phyloP scores from a whole-genome alignment of 2,113 vertebrate genomes.

The Thalassoma bifasciatum region DNA sequence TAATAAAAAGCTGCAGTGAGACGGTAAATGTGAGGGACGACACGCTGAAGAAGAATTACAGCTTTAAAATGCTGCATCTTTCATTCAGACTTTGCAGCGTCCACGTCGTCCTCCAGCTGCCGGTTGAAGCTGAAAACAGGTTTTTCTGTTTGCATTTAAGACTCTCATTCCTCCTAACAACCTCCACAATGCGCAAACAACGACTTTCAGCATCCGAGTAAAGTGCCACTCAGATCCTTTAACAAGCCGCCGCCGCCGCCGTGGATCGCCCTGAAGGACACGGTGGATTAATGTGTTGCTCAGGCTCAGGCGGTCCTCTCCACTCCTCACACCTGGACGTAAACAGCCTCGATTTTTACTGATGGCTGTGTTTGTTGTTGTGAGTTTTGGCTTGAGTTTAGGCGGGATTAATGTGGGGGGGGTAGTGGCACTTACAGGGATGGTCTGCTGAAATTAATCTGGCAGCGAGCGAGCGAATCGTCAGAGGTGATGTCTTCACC shows the following conservation, averaged over 20 bases:
- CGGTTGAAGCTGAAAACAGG: not conserved
- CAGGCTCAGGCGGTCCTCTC: not conserved
- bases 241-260: not conserved
- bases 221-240: slow-evolving; percentile 17
- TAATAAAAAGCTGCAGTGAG: no score
- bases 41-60: no score
- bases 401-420: slow-evolving; percentile 37
- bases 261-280: not conserved
- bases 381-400: slow-evolving; percentile 7
- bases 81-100: not conserved
- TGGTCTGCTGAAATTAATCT: slow-evolving; percentile 58
- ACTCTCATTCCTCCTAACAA: not conserved
- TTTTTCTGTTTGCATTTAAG: not conserved
- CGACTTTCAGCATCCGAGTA: slow-evolving; percentile 5
- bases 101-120: slow-evolving; percentile 3
- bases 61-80: no score
- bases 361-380: slow-evolving; percentile 23
- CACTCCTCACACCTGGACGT: not conserved
- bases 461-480: slow-evolving; percentile 27
- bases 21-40: no score
- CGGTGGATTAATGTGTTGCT: slow-evolving; percentile 26
- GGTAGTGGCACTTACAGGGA: slow-evolving; percentile 50
- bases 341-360: not conserved
- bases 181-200: not conserved
- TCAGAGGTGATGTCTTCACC: slow-evolving; percentile 66